Evolutionary conservation across 2,888 invertebrate genomes (phyloP).

Genomic region (Macrophya alboannulata): DNA sequence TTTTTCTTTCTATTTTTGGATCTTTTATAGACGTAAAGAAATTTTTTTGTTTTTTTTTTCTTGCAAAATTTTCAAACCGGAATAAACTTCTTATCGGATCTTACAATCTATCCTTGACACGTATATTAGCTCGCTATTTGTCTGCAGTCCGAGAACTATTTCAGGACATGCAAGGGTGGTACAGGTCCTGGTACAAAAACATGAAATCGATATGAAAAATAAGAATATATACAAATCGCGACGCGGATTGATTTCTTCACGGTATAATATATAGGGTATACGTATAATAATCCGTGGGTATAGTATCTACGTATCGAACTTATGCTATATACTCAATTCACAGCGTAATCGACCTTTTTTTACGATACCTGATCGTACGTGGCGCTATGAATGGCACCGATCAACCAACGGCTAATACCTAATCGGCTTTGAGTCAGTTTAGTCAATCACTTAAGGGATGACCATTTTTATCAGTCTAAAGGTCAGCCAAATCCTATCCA

Average conservation of each 20-base stretch:
- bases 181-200: slow-evolving; percentile 49
- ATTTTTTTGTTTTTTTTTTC: too few relatives aligned
- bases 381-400: not conserved
- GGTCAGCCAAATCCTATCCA: not conserved
- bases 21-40: not conserved
- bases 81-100: not conserved
- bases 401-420: slow-evolving; percentile 23
- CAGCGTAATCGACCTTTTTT: not conserved
- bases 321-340: not conserved
- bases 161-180: slow-evolving; percentile 29
- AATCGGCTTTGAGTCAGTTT: slow-evolving; percentile 21
- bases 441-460: slow-evolving; percentile 20
- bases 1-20: not conserved
- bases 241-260: slow-evolving; percentile 1
- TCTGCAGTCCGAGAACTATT: not conserved
- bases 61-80: not conserved
- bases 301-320: not conserved
- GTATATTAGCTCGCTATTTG: not conserved
- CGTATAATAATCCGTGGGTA: not conserved
- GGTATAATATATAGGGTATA: too few relatives aligned
- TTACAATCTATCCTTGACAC: slow-evolving; percentile 16
- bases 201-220: slow-evolving; percentile 34
- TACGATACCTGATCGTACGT: not conserved
- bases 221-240: not conserved
- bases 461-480: slow-evolving; percentile 9